Conservation (phyloP, 2,113 vertebrate genomes). For the Chrysochloris asiatica region DNA sequence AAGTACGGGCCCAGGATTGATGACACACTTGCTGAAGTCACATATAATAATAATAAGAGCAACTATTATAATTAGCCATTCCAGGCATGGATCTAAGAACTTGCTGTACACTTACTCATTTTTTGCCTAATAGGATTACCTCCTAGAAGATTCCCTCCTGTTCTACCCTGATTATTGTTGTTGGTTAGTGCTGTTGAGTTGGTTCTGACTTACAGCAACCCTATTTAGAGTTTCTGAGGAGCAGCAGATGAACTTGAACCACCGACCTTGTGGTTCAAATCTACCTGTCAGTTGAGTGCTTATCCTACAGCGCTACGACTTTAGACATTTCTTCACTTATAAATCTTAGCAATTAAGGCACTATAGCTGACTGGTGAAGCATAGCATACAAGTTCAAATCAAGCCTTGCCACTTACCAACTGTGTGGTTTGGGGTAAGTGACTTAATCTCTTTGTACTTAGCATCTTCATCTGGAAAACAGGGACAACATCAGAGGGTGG, state of each 20-base stretch:
- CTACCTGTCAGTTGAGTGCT: no score
- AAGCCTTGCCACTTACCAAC: not conserved
- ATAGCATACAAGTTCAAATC: not conserved
- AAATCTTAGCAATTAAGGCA: not conserved
- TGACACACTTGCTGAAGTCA: not conserved
- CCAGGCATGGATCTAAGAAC: not conserved
- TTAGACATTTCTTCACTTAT: no score
- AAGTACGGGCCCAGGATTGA: not conserved
- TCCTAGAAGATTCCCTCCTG: no score
- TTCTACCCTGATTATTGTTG: no score
- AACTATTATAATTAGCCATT: not conserved
- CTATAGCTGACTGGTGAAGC: not conserved
- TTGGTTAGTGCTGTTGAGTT: no score
- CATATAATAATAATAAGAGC: fast-evolving
- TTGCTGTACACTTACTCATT: not conserved
- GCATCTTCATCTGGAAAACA: not conserved
- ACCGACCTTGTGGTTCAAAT: no score
- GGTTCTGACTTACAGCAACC: no score
- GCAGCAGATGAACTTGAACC: no score
- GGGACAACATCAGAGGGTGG: not conserved
- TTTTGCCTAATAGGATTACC: not conserved
- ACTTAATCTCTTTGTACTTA: not conserved
- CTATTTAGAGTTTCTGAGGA: no score
- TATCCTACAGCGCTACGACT: no score
- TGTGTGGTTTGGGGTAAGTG: not conserved